Evolutionary conservation across 2,113 vertebrate genomes (phyloP).

Genomic region (Verasper variegatus): DNA sequence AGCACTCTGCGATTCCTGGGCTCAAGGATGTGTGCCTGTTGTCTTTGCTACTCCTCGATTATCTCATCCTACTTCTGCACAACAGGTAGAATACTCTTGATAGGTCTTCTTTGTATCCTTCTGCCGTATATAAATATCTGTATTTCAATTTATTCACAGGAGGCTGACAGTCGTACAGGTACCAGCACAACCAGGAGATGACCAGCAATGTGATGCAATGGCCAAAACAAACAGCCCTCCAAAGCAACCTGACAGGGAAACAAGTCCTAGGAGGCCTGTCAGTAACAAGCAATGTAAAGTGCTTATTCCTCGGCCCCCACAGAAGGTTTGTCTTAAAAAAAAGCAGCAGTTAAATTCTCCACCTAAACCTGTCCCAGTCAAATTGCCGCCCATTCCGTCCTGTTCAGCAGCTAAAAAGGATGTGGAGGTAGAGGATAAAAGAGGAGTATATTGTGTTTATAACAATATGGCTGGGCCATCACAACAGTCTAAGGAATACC

Average conservation of each 20-base stretch:
- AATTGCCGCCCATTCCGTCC: accelerated
- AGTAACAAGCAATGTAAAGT: background rate
- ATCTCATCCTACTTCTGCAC: background rate
- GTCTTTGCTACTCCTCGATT: background rate
- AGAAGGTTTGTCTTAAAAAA: constrained; percentile 10
- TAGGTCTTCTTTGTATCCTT: constrained; percentile 1
- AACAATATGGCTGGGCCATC: background rate
- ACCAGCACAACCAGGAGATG: constrained; percentile 7
- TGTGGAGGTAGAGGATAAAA: background rate
- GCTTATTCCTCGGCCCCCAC: background rate
- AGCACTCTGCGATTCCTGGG: constrained; percentile 76
- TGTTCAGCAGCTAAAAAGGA: constrained; percentile 19
- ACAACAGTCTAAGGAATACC: background rate
- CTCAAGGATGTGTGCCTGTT: constrained; percentile 75
- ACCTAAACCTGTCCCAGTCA: background rate
- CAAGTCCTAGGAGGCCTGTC: background rate
- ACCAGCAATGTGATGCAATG: background rate
- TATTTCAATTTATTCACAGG: constrained; percentile 37
- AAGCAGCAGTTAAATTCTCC: background rate
- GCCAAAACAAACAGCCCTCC: background rate
- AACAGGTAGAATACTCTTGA: constrained; percentile 36
- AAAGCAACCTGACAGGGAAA: constrained; percentile 31
- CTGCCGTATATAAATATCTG: background rate
- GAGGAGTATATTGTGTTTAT: background rate
- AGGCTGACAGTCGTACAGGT: background rate